Base-by-base conservation (phyloP, 2,888 invertebrate genomes). In the Automeris io region DNA sequence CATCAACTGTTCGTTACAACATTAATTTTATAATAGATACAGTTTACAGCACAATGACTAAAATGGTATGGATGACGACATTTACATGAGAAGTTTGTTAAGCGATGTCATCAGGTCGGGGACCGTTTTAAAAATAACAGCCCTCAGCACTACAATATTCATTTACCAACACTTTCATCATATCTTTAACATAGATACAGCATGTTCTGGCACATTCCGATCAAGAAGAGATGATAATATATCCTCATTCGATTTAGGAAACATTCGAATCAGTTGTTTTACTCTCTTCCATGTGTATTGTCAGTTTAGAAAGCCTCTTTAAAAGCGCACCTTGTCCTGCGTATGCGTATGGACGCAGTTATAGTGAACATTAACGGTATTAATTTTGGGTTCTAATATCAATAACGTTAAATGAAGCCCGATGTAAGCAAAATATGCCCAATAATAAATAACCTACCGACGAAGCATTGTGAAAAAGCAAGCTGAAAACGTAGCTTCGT, bases 1-100 rank as follows among this genome's bases (percentile, higher is more conserved):
- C 85, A 78, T 80, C 72, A 81, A 82, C 81, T 77, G 78, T 80
- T 78, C 70, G 70, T 60, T 71, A 79, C 71, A 77, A 70, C 73
- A 70, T 36, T 62, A 26, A 31, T 34, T 21, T 16, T 26, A 61
- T 58, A 72, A 69, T 71, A 51, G 60, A 69, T 75, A 79, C 73
- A 72, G 67, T n/a, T 72, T 78, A 81, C 74, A 78, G 82, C 81
- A 81, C 78, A 83, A 77, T 72, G 68, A 79, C 75, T 80, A 78
- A 51, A 70, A 76, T 79, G 80, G 72, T 61, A 70, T 68, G 76
- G 52, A 67, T 68, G 71, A 67, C 75, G 75, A 76, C 70, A 70
- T 49, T 72, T 58, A 69, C 61, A 69, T 72, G 77, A 65, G 55
- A 56, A 59, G 65, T 51, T 51, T 53, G 67, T 74, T 25, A 36